phyloP scores from a whole-genome alignment of 53 echinoderm and acorn worm species.

The Stichopus horrens region DNA sequence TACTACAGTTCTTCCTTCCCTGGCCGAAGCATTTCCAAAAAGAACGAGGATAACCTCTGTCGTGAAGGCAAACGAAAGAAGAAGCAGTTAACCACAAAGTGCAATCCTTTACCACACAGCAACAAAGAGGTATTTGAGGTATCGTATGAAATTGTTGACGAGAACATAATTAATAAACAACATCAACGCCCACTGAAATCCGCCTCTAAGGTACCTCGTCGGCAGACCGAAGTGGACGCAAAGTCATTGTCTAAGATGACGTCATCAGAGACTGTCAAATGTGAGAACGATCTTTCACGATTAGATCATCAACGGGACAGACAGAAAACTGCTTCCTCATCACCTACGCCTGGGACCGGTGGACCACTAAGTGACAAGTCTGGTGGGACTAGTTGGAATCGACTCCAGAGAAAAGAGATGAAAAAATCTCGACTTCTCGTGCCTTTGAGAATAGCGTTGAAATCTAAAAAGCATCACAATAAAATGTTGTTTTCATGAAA shows the following conservation, averaged over 20 bases:
- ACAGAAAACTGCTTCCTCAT: not conserved
- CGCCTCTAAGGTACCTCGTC: not conserved
- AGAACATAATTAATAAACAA: not conserved
- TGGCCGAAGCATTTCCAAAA: not conserved
- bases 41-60: not conserved
- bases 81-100: not conserved
- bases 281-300: not conserved
- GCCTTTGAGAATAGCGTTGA: conserved; percentile 12
- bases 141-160: not conserved
- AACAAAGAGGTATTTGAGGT: not conserved
- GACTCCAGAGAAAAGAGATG: not conserved
- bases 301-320: not conserved
- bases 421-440: not conserved
- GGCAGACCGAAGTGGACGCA: not conserved
- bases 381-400: not conserved
- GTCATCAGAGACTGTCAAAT: not conserved
- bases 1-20: not conserved
- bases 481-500: not conserved
- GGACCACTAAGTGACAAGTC: not conserved
- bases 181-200: not conserved
- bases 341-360: too few relatives aligned
- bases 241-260: not conserved
- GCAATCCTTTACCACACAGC: not conserved
- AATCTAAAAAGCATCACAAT: conserved; percentile 10
- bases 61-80: not conserved